Percentiles rank a stretch among this genome's conserved stretches.
Conservation (phyloP, 2,888 invertebrate species). For the Nomada ruficornis region DNA sequence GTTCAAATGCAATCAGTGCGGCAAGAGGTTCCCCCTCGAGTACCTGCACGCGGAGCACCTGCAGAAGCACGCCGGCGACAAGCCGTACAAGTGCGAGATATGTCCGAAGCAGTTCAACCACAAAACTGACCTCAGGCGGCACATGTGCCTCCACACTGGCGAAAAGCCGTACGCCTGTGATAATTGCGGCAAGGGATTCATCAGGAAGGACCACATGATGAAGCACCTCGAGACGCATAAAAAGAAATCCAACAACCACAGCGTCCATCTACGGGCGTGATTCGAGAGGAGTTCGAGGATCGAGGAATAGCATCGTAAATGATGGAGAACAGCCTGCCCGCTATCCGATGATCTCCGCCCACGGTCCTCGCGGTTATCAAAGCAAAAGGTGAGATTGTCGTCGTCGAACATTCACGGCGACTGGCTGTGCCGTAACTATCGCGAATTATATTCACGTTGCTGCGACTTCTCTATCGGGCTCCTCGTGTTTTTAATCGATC, state of each 20-base stretch:
- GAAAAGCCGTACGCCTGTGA: conserved; percentile 93
- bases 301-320: conserved; percentile 3
- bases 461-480: conserved; percentile 17
- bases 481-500: conserved; percentile 38
- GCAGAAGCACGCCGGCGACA: conserved; percentile 92
- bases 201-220: conserved; percentile 95
- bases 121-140: conserved; percentile 94
- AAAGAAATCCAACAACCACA: conserved; percentile 85
- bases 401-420: conserved; percentile 4
- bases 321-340: not conserved
- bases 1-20: conserved; percentile 93
- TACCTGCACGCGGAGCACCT: conserved; percentile 90
- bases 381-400: conserved; percentile 48
- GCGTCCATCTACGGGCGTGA: conserved; percentile 80
- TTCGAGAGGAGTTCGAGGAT: conserved; percentile 27
- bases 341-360: conserved; percentile 3
- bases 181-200: conserved; percentile 94
- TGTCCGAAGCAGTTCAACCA: conserved; percentile 96
- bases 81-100: conserved; percentile 93
- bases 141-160: conserved; percentile 94
- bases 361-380: conserved; percentile 16
- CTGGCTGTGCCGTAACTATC: conserved; percentile 3
- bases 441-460: not conserved
- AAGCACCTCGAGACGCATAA: conserved; percentile 94
- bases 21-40: conserved; percentile 92